phyloP scores from a whole-genome alignment of 2,888 invertebrate species.

The Ditylenchus weischeri region DNA sequence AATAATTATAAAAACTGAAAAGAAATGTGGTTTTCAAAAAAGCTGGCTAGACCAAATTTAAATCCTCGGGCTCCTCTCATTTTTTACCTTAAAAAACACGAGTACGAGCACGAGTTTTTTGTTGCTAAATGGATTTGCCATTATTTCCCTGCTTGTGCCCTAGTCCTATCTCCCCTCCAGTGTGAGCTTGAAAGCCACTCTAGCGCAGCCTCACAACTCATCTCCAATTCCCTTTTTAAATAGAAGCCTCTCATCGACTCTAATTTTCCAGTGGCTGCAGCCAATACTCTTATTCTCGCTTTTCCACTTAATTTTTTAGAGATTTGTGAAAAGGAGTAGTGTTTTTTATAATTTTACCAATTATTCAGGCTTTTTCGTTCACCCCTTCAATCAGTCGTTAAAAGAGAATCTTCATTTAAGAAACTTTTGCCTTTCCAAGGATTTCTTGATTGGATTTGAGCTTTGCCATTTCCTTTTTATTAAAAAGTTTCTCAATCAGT shows the following conservation, averaged over 20 bases:
- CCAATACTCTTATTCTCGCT: no score
- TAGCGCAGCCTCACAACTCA: slow-evolving; percentile 10
- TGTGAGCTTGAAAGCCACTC: neutral
- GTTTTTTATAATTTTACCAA: slow-evolving; percentile 5
- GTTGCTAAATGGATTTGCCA: slow-evolving; percentile 6
- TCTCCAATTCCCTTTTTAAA: slow-evolving; percentile 1
- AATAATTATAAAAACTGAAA: no score
- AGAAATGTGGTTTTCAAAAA: no score
- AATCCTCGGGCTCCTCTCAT: no score
- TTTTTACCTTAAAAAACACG: no score
- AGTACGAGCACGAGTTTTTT: no score
- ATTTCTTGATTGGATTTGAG: neutral
- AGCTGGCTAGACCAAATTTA: no score
- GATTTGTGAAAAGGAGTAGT: neutral
- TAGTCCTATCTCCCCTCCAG: neutral
- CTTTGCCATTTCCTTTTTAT: neutral
- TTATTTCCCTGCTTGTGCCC: neutral
- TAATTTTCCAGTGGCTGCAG: neutral
- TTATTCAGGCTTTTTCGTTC: slow-evolving; percentile 6
- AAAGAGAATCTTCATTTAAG: no score
- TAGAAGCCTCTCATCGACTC: neutral
- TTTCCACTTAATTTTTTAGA: no score
- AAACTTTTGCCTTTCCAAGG: no score
- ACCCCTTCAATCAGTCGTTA: no score
- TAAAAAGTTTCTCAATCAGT: neutral